These are phyloP conservation scores for Pentalonia nigronervosa DNA, from an alignment of 1,140 invertebrate species.

Conservation along the genomic window DNA sequence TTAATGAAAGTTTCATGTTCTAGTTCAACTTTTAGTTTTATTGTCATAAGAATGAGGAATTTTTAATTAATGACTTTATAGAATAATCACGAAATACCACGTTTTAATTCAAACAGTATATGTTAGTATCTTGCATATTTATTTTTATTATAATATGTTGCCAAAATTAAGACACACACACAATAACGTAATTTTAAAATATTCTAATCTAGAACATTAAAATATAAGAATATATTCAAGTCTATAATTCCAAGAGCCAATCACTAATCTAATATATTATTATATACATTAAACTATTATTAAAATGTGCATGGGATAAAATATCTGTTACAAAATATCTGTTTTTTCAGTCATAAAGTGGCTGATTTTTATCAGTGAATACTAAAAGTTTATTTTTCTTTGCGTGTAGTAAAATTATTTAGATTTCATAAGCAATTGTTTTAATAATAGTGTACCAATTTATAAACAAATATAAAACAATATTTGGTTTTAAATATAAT, in stretches of 20 bases:
- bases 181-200: background rate
- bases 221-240: background rate
- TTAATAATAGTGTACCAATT: too few species aligned
- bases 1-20: conserved; percentile 39
- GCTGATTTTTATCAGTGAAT: background rate
- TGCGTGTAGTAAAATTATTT: background rate
- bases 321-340: too few species aligned
- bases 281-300: background rate
- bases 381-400: background rate
- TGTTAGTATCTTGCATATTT: background rate
- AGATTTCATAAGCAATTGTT: too few species aligned
- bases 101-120: background rate
- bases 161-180: background rate
- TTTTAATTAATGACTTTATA: conserved; percentile 13
- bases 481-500: background rate
- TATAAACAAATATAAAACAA: too few species aligned
- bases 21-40: background rate
- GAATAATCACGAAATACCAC: background rate
- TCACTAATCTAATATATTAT: background rate
- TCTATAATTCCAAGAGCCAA: background rate
- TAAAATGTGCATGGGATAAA: too few species aligned
- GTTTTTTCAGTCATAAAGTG: background rate
- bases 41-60: background rate
- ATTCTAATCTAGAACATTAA: background rate
- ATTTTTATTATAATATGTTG: background rate